phyloP scores from a whole-genome alignment of 2,797 vertebrate genomes.

The Notolepis coatsorum region DNA sequence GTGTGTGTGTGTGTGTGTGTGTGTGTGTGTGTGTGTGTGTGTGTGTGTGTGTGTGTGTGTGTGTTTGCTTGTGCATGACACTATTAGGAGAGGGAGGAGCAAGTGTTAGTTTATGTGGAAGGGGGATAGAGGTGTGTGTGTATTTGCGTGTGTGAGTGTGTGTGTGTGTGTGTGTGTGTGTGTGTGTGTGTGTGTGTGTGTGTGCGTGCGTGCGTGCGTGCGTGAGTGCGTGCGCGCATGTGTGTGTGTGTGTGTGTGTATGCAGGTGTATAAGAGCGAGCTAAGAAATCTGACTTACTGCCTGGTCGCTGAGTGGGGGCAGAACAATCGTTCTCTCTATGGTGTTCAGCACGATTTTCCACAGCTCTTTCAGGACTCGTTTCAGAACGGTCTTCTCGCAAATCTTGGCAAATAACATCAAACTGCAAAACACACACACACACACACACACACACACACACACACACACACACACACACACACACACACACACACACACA shows the following conservation, averaged over 20 bases:
- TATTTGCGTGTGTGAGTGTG: too few species aligned
- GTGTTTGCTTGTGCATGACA: background rate
- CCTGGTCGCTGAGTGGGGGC: constrained; percentile 94
- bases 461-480: too few species aligned
- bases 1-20: background rate
- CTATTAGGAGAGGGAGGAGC: too few species aligned
- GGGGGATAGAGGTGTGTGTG: too few species aligned
- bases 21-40: background rate
- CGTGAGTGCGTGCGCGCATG: background rate
- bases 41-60: background rate
- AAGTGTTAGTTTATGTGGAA: background rate
- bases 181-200: background rate
- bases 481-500: too few species aligned
- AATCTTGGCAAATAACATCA: constrained; percentile 96
- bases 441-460: too few species aligned
- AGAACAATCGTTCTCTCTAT: constrained; percentile 96
- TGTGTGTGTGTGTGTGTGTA: constrained; percentile 12
- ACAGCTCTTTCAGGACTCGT: constrained; percentile 95
- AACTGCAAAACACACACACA: constrained; percentile 83
- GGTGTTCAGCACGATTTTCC: constrained; percentile 96
- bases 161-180: background rate
- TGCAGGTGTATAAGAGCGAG: too few species aligned
- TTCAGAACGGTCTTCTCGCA: constrained; percentile 99
- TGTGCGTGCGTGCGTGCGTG: background rate
- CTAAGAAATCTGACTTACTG: constrained; percentile 82